Evolutionary conservation across 2,797 vertebrate species (phyloP).

Genomic region (Chelon auratus): DNA sequence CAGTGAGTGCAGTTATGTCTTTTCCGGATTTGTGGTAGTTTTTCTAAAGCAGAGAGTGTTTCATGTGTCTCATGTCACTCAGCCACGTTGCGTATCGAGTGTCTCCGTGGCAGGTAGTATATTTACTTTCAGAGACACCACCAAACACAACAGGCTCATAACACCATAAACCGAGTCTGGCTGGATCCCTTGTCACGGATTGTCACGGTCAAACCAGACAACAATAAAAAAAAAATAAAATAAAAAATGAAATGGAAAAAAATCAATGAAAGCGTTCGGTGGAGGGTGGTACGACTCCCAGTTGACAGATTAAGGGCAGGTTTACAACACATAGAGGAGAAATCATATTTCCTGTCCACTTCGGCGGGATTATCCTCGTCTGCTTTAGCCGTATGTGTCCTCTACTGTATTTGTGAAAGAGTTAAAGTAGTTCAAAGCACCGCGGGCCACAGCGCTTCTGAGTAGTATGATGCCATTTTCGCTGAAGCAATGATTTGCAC

Average conservation of each 20-base stretch:
- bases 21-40: constrained; percentile 14
- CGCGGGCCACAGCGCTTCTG: constrained; percentile 4
- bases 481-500: constrained; percentile 13
- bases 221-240: constrained; percentile 34
- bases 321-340: constrained; percentile 44
- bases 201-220: constrained; percentile 58
- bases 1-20: constrained; percentile 14
- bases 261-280: constrained; percentile 53
- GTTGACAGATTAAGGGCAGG: constrained; percentile 67
- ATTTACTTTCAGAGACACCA: constrained; percentile 46
- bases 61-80: constrained; percentile 20
- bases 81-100: constrained; percentile 14
- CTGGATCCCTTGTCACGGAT: constrained; percentile 53
- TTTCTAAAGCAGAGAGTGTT: background rate
- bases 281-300: constrained; percentile 26
- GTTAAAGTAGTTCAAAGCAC: constrained; percentile 50
- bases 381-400: constrained; percentile 21
- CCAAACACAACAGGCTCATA: constrained; percentile 37
- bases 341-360: constrained; percentile 50
- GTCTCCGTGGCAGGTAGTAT: constrained; percentile 26
- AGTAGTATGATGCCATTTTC: background rate
- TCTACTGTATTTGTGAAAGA: constrained; percentile 13
- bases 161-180: constrained; percentile 32
- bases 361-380: constrained; percentile 56
- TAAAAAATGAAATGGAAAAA: constrained; percentile 12